A percentile compares a stretch with the other conserved stretches of the same genome.
These are phyloP conservation scores for Acanthacorydalis orientalis DNA, from an alignment of 2,888 invertebrate species.

Conservation along the genomic window DNA sequence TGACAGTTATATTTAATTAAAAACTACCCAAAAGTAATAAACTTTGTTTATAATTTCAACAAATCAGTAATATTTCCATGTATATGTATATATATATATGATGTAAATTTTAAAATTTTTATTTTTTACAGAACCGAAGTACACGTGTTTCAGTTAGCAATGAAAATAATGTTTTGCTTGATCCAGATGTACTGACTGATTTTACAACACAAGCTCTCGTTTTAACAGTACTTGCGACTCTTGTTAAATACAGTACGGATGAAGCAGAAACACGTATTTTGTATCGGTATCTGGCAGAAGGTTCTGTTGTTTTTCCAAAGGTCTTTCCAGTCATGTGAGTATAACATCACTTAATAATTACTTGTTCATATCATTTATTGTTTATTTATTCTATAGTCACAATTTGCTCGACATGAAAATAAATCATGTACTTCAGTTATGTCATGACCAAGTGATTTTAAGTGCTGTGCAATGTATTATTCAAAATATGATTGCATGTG, in stretches of 20 bases:
- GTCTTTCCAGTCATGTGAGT: conserved; percentile 96
- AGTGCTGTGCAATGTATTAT: conserved; percentile 93
- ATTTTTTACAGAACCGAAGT: conserved; percentile 61
- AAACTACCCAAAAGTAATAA: neutral
- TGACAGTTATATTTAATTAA: neutral
- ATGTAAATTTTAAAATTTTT: too few species aligned
- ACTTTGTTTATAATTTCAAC: too few species aligned
- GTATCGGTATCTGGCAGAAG: conserved; percentile 94
- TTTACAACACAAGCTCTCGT: conserved; percentile 88
- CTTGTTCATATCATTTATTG: neutral
- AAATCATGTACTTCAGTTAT: conserved; percentile 77
- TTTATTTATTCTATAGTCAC: conserved; percentile 44
- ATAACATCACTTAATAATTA: neutral
- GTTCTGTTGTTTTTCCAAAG: conserved; percentile 92
- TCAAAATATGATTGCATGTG: conserved; percentile 91
- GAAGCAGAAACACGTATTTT: conserved; percentile 86
- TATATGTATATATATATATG: neutral
- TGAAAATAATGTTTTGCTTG: conserved; percentile 86
- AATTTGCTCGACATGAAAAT: conserved; percentile 92
- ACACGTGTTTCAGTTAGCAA: conserved; percentile 73
- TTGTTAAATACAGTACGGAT: conserved; percentile 93
- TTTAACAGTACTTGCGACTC: conserved; percentile 84
- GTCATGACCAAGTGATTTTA: conserved; percentile 88
- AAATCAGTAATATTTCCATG: too few species aligned
- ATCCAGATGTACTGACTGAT: conserved; percentile 85